Conservation (phyloP, 2,888 invertebrate genomes). For the Dione juno region DNA sequence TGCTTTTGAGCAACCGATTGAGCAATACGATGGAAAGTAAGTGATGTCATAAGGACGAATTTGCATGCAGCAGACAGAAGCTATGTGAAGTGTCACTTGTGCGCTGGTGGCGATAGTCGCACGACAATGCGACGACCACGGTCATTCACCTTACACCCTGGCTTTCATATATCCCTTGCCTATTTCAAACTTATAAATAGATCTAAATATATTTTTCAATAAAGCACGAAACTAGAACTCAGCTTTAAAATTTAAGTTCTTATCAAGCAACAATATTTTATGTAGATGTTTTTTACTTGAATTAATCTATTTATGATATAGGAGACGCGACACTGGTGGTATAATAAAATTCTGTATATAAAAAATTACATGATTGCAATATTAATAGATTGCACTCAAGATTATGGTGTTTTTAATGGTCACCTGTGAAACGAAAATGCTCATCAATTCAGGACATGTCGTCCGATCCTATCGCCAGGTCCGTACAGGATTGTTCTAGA, state of each 20-base stretch:
- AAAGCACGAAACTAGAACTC: neutral
- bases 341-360: neutral
- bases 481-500: conserved; percentile 78
- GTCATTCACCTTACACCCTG: conserved; percentile 64
- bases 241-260: neutral
- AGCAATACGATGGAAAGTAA: conserved; percentile 42
- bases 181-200: conserved; percentile 34
- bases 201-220: conserved; percentile 1
- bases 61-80: conserved; percentile 42
- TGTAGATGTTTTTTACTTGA: neutral
- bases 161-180: conserved; percentile 41
- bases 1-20: conserved; percentile 38
- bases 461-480: conserved; percentile 65
- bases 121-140: conserved; percentile 56
- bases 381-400: neutral
- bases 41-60: conserved; percentile 45
- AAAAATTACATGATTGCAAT: neutral
- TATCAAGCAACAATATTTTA: neutral
- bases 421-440: conserved; percentile 45
- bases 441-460: conserved; percentile 77
- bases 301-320: neutral
- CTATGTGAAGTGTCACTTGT: conserved; percentile 44
- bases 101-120: conserved; percentile 49
- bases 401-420: conserved; percentile 23
- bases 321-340: neutral